A percentile compares a stretch with the other conserved stretches of the same genome.
These are phyloP conservation scores for Pteronura brasiliensis DNA, from an alignment of 2,113 vertebrate species.

Conservation along the genomic window DNA sequence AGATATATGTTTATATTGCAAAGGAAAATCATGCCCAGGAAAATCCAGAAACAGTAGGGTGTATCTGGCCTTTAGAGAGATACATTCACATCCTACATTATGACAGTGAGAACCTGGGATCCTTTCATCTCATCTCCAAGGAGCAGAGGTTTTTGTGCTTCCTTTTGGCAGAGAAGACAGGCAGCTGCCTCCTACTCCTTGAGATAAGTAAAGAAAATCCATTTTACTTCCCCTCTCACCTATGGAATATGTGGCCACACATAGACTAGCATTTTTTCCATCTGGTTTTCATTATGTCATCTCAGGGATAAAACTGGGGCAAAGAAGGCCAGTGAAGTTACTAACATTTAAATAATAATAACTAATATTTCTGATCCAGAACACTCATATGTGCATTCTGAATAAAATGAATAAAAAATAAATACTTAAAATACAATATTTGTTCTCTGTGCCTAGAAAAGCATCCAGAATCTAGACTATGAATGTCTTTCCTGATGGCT, in stretches of 20 bases:
- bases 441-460: background rate
- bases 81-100: background rate
- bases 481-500: background rate
- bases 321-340: background rate
- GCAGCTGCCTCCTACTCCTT: background rate
- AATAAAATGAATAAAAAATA: background rate
- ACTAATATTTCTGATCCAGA: background rate
- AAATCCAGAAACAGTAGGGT: background rate
- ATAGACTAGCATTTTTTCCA: background rate
- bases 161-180: background rate
- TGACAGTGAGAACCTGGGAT: background rate
- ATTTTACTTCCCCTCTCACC: background rate
- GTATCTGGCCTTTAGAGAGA: background rate
- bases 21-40: background rate
- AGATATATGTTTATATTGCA: background rate
- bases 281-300: background rate
- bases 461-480: background rate
- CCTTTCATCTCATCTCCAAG: background rate
- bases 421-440: background rate
- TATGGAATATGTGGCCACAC: background rate
- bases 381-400: background rate
- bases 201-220: background rate
- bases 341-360: background rate
- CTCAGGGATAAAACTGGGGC: background rate
- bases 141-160: background rate